Base-by-base conservation (phyloP, 2,888 invertebrate genomes). In the Crematogaster levior region DNA sequence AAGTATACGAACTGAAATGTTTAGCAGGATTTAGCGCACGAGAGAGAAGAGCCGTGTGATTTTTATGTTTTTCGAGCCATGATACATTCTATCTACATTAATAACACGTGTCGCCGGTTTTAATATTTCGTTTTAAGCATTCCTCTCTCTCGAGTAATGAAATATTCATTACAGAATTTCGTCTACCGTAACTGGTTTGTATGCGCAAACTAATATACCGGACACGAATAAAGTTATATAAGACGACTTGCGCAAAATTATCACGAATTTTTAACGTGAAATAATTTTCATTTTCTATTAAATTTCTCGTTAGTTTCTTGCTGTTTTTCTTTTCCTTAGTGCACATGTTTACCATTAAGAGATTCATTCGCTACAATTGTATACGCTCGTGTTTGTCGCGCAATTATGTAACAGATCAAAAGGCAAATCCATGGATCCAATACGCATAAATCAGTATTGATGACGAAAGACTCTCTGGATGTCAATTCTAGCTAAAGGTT, bases 21-120 rank as follows among this genome's bases (percentile, higher is more conserved):
- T 53, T 46, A 18, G 53, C 10, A 18, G 30, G 18, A 12, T 34
- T 56, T 15, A 27, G 2, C 10, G 18, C 12, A 12, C 12, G 24
- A 43, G 30, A 79, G 43, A 46, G 34, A 89, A 92, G 91, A 91
- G 88, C 90, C 89, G 91, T 85, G 89, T 88, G 92, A 92, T 93
- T 93, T 93, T 94, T 92, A 91, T 90, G 91, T 91, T 90, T 86
- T 89, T 88, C 88, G 90, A 75, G 84, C 86, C 86, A 86, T 85
- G 85, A 82, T 46, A 84, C 53, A 77, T 75, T 75, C 83, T 58
- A 34, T 82, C 56, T 43, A 30, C 60, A 72, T 48, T 75, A 70
- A 53, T 84, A 86, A 85, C 68, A 87, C 87, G 82, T 72, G 63
- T 24, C 80, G 73, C 68, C 80, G 70, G 65, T 80, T 40, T 79